Base-by-base conservation (phyloP, 2,113 vertebrate genomes). In the Hylia prasina region DNA sequence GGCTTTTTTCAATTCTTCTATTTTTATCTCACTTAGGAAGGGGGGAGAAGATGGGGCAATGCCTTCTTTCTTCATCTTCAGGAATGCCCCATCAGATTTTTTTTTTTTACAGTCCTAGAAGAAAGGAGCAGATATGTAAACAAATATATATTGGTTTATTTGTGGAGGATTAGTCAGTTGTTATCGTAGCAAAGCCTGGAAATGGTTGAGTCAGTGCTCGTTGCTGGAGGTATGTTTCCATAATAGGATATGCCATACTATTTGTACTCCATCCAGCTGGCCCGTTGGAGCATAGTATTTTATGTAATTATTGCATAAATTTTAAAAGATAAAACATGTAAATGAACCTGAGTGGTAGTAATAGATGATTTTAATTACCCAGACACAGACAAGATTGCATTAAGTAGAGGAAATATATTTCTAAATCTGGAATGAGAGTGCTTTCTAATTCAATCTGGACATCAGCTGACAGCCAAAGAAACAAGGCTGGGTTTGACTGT, bases 391-490 rank as follows among this genome's bases (percentile, higher is more conserved):
- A 93, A 95, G 94, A 97, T 97, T 96, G 50, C 89, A 97, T 97
- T 97, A 97, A 96, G 82, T 81, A 93, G 92, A 95, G 96, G 95
- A 97, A 97, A 97, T 95, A 91, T 82, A 96, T 94, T 96, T 94
- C 87, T 94, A 92, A 94, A 93, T 96, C 70, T 82, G 76, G 72
- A 93, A 95, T 70, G 95, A 89, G 82, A 91, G 79, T 96, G 92
- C 82, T 93, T 91, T 97, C 89, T 97, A 97, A 97, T 97, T 96
- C 92, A 96, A 97, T 97, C 92, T 96, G 90, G 54, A 71, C 68
- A 66, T 95, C 87, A 86, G 70, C 82, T 96, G 93, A 90, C 64
- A 88, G 73, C 60, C 79, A 93, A 95, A 89, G 63, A 56, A 84
- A 61, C 51, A 61, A 78, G 81, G 53, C 48, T 64, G 56, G 31